Base-by-base conservation (phyloP, 2,888 invertebrate genomes). In the Notodonta ziczac region DNA sequence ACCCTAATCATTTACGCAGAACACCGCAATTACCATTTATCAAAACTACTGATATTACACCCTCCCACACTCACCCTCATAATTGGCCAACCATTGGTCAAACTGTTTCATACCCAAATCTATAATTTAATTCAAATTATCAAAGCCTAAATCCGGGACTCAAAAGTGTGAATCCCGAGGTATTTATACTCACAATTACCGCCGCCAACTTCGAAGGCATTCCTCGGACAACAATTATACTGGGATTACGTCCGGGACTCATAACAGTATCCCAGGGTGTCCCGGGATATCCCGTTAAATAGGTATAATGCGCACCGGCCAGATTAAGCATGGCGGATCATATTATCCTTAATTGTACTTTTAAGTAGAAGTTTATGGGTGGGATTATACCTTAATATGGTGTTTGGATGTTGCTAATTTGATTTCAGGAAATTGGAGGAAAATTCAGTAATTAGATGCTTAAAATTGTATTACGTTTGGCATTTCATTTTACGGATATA, bases 151-250 rank as follows among this genome's bases (percentile, higher is more conserved):
- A 76, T 55, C 70, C 65, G 66, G 59, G 65, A 61, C 67, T 69
- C 77, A 70, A 74, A 80, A 78, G 74, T 70, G 76, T 71, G 79
- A 77, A 81, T 77, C 76, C 78, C 69, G 72, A 72, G 78, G 80
- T 82, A 16, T 83, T 82, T 83, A 82, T 80, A 71, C 74, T 77
- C 77, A 75, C 83, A 85, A 88, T 89, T 87, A 84, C 78, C 72
- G 76, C 72, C 75, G 73, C 76, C 77, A 86, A 89, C 87, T 90
- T 88, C 82, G 80, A 77, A 87, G 86, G 85, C 84, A 82, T 89
- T 86, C 71, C 86, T 89, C 86, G 91, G 90, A 90, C 91, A 90
- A 88, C 90, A 90, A 90, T 91, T 91, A 90, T 80, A 80, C 81
- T 67, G 80, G 91, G 91, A 91, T 91, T 92, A 89, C 81, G 77